Percentiles rank a stretch among this genome's conserved stretches.
These are phyloP conservation scores for Schizaphis graminum DNA, from an alignment of 2,888 invertebrate species.

Conservation along the genomic window DNA sequence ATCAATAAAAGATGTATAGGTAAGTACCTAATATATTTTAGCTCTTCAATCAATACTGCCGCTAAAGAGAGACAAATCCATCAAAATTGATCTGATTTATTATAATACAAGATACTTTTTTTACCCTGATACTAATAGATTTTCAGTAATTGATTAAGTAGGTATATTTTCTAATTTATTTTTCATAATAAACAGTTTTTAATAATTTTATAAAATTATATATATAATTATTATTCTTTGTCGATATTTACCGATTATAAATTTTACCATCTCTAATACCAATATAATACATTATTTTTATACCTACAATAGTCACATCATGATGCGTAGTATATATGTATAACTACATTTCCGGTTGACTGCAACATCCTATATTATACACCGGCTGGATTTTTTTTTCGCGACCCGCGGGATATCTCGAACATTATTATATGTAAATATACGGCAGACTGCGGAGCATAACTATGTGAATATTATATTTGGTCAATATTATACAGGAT, in stretches of 20 bases:
- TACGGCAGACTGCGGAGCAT: background rate
- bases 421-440: background rate
- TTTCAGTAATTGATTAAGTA: background rate
- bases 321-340: background rate
- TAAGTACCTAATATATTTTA: background rate
- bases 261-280: background rate
- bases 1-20: background rate
- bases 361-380: background rate
- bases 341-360: background rate
- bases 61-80: background rate
- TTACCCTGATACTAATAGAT: background rate
- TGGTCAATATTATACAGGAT: background rate
- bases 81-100: background rate
- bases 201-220: background rate
- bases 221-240: background rate
- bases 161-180: background rate
- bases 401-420: background rate
- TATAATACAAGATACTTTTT: background rate
- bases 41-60: background rate
- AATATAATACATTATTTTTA: background rate
- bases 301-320: background rate
- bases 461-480: background rate
- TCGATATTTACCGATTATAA: background rate
- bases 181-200: too few species aligned
- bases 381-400: background rate